Evolutionary conservation across 2,888 invertebrate genomes (phyloP), one percentile per base, ranked within the genome.

Genomic region (Sminthurides aquaticus): DNA sequence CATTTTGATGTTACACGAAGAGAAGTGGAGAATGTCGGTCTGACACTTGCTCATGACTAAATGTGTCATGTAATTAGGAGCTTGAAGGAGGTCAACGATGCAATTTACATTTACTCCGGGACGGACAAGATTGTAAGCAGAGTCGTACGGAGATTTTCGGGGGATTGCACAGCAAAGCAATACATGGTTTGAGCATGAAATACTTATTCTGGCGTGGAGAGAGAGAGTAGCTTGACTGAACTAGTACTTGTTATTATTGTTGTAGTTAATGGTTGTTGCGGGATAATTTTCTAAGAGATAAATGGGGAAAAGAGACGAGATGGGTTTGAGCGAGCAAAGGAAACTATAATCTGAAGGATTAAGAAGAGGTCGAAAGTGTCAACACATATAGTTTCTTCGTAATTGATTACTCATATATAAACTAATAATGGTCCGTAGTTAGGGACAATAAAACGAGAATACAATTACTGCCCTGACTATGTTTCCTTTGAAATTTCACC

Each of bases 21-120:
- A 62, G 58, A 66, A 57, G 62, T 49, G 56, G 66, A 62, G 59
- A 55, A 49, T 28, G 56, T 49, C 57, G 28, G 54, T 52, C 60
- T 61, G 61, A 61, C 65, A 65, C 65, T 66, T 49, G 57, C 62
- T 62, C 49, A 57, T 62, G 56, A 57, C 62, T 57, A 62, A 62
- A 62, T 62, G 62, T 62, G 62, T 62, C 62, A 57, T 62, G 62
- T 62, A 62, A 62, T 62, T 62, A 62, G 62, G 57, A 57, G 29
- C 28, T 15, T 48, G 57, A 62, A 62, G 62, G 62, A 62, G 62
- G 62, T 62, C 62, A 62, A 48, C 62, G 48, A 55, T 62, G 62
- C 57, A 48, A 62, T 57, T 62, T 57, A 49, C 34, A 62, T 62
- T 57, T 57, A 57, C 49, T 48, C n/a, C n/a, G n/a, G n/a, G n/a